Percentiles rank a stretch among this genome's conserved stretches.
Conservation (phyloP, 2,113 vertebrate species). For the Cyprinus carpio region DNA sequence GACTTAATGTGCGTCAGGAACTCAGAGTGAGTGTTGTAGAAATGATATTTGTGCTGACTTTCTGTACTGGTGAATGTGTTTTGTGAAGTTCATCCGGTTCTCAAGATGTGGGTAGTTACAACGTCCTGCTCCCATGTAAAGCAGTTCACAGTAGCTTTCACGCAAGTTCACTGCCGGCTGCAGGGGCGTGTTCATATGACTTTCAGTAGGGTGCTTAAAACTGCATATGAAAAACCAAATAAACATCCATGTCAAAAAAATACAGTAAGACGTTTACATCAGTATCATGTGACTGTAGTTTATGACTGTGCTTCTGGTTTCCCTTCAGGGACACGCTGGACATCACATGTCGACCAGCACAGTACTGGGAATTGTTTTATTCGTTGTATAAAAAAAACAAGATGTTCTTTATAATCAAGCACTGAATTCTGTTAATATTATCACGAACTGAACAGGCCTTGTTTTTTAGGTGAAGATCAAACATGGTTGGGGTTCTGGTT, state of each 20-base stretch:
- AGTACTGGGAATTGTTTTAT: background rate
- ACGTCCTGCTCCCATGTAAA: background rate
- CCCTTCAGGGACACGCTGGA: too few species aligned
- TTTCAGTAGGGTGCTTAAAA: constrained; percentile 67
- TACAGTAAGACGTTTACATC: background rate
- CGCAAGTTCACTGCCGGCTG: background rate
- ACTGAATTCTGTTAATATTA: too few species aligned
- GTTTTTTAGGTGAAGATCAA: too few species aligned
- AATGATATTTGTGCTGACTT: background rate
- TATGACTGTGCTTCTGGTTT: background rate
- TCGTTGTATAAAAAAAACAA: background rate
- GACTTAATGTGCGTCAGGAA: background rate
- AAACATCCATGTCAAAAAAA: background rate
- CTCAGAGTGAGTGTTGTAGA: background rate
- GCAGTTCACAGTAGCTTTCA: background rate
- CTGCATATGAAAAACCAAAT: constrained; percentile 52
- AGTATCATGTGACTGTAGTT: background rate
- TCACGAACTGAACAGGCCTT: too few species aligned
- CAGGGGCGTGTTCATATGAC: constrained; percentile 55
- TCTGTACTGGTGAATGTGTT: background rate
- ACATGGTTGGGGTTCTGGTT: too few species aligned
- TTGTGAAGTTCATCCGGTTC: background rate
- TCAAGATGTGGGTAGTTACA: background rate
- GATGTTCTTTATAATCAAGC: too few species aligned
- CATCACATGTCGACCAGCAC: background rate